Evolutionary conservation across 2,113 vertebrate species (phyloP).

Genomic region (Sceloporus tristichus): DNA sequence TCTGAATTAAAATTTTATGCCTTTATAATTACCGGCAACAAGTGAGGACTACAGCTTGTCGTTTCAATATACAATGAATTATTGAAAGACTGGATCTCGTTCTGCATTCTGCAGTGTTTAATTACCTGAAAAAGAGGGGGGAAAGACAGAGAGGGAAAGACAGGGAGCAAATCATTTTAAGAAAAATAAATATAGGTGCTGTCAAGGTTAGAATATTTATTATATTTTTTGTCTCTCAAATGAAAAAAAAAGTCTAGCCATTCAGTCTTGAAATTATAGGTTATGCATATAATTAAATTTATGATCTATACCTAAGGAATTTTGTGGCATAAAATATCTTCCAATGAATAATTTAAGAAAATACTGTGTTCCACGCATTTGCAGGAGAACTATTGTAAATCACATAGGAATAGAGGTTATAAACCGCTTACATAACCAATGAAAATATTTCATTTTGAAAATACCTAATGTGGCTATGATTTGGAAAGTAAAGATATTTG

Average conservation of each 20-base stretch:
- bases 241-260: constrained; percentile 24
- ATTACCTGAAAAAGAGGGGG: constrained; percentile 48
- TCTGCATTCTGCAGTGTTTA: constrained; percentile 67
- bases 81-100: constrained; percentile 66
- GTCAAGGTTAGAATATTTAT: constrained; percentile 42
- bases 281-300: constrained; percentile 44
- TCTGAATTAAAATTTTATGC: constrained; percentile 72
- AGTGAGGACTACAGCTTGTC: constrained; percentile 68
- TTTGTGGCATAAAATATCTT: constrained; percentile 18
- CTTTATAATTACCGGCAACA: constrained; percentile 77
- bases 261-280: constrained; percentile 46
- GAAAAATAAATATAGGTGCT: constrained; percentile 35
- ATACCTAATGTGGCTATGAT: constrained; percentile 39
- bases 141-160: not conserved
- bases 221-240: constrained; percentile 42
- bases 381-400: constrained; percentile 28
- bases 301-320: constrained; percentile 30
- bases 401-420: constrained; percentile 2
- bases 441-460: constrained; percentile 55
- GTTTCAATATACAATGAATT: constrained; percentile 70
- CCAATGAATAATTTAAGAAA: constrained; percentile 39
- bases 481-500: constrained; percentile 31
- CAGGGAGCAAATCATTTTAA: not conserved
- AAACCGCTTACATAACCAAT: constrained; percentile 32
- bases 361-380: not conserved